Conservation (phyloP, 2,113 vertebrate species). For the Aspidoscelis tigris region DNA sequence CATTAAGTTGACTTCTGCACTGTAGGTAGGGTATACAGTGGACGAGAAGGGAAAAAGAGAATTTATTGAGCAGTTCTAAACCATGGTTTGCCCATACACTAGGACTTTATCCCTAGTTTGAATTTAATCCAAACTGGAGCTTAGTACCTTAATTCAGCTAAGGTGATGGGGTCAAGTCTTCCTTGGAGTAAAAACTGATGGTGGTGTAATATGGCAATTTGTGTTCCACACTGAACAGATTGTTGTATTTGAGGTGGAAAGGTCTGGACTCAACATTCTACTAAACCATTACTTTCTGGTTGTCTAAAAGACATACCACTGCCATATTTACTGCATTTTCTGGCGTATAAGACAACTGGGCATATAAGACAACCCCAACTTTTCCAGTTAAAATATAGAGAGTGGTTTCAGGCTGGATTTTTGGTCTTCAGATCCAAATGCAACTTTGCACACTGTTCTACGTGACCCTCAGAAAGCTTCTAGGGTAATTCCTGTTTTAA, state of each 20-base stretch:
- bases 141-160: neutral
- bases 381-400: too few species aligned
- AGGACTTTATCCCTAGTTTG: neutral
- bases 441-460: too few species aligned
- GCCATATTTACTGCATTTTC: too few species aligned
- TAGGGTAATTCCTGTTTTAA: too few species aligned
- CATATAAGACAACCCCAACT: too few species aligned
- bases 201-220: neutral
- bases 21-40: too few species aligned
- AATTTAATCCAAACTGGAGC: neutral
- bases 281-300: neutral
- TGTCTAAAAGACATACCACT: neutral
- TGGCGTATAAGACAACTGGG: too few species aligned
- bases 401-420: too few species aligned
- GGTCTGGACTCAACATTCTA: neutral
- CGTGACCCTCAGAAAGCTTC: too few species aligned
- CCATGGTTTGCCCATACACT: neutral
- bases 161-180: neutral
- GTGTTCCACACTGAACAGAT: too few species aligned
- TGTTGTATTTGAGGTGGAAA: neutral
- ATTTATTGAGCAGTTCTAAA: neutral
- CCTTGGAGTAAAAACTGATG: neutral
- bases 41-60: neutral
- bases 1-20: neutral
- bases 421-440: too few species aligned